Percentiles rank a stretch among this genome's conserved stretches.
These are phyloP conservation scores for Capitulum mitella DNA, from an alignment of 2,888 invertebrate species.

Conservation along the genomic window DNA sequence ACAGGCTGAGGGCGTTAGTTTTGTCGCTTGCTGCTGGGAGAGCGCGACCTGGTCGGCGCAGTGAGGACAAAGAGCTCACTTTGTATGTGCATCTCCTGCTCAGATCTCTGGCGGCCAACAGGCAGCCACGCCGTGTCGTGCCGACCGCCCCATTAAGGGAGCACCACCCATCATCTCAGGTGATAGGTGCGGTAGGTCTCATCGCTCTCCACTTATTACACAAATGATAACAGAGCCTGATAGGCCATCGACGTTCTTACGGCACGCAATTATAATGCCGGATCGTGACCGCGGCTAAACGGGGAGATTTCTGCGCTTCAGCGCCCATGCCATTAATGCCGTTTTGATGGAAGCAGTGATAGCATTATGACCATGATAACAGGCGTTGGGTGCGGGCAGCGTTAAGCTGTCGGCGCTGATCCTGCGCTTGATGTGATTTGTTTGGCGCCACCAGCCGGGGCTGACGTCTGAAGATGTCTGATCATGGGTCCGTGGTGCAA, in stretches of 20 bases:
- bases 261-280: neutral
- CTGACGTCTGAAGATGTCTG: too few relatives aligned
- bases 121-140: neutral
- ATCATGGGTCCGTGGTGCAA: too few relatives aligned
- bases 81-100: too few relatives aligned
- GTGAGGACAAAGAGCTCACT: too few relatives aligned
- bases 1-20: too few relatives aligned
- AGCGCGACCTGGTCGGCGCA: too few relatives aligned
- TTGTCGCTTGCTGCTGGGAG: too few relatives aligned
- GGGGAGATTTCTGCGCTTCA: neutral
- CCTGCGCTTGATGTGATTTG: too few relatives aligned
- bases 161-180: neutral
- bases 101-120: too few relatives aligned
- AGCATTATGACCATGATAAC: neutral
- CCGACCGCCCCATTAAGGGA: neutral
- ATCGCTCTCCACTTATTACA: neutral
- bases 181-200: neutral
- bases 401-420: too few relatives aligned
- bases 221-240: neutral
- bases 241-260: neutral
- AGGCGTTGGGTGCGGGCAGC: too few relatives aligned
- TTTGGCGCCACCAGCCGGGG: too few relatives aligned
- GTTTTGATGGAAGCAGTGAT: neutral
- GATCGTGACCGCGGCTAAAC: neutral
- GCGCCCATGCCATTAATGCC: neutral